Evolutionary conservation across 1,140 invertebrate genomes (phyloP).

Genomic region (Glossosoma conforme): DNA sequence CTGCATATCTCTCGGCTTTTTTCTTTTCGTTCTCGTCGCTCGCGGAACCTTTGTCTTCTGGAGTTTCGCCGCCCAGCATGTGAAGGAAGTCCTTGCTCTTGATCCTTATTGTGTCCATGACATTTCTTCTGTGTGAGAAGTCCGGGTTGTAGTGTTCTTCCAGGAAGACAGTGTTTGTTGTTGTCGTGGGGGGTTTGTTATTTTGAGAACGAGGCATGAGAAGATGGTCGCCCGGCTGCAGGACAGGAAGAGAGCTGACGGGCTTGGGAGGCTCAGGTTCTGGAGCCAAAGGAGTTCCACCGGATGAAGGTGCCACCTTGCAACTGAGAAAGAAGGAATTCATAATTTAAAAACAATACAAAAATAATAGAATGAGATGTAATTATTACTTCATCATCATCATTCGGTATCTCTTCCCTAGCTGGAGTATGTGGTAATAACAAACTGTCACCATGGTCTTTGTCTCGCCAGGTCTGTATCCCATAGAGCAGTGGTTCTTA

Average conservation of each 20-base stretch:
- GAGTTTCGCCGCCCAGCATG: constrained; percentile 50
- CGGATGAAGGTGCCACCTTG: constrained; percentile 31
- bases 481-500: too few species aligned
- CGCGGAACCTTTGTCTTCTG: constrained; percentile 45
- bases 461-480: too few species aligned
- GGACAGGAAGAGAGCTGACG: constrained; percentile 37
- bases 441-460: too few species aligned
- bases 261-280: constrained; percentile 17
- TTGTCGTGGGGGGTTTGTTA: constrained; percentile 38
- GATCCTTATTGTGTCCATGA: constrained; percentile 61
- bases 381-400: too few species aligned
- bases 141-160: constrained; percentile 30
- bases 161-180: constrained; percentile 39
- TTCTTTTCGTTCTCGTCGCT: constrained; percentile 50
- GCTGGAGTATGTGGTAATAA: too few species aligned
- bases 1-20: constrained; percentile 48
- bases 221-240: constrained; percentile 52
- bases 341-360: background rate
- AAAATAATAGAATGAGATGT: constrained; percentile 5
- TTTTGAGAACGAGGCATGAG: constrained; percentile 43
- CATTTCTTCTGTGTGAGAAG: constrained; percentile 57
- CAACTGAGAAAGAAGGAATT: constrained; percentile 1
- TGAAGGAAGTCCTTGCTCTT: constrained; percentile 66
- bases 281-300: constrained; percentile 17
- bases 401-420: too few species aligned